phyloP scores from a whole-genome alignment of 2,797 vertebrate genomes.

The Bryconaethiops microstoma region DNA sequence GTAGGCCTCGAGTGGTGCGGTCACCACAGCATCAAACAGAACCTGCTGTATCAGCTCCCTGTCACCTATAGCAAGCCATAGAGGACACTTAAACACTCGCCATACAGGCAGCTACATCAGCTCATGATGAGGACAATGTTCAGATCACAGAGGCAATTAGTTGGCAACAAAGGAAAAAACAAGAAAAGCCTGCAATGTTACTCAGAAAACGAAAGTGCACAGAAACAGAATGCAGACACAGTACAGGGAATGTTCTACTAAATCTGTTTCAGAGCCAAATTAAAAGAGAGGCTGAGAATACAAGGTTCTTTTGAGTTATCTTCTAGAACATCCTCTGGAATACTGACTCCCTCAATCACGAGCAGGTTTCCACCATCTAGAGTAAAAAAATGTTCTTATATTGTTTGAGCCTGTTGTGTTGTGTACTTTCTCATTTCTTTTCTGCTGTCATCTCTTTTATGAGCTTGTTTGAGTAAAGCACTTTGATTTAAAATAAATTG shows the following conservation, averaged over 20 bases:
- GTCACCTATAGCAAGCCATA: slow-evolving; percentile 78
- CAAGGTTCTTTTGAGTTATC: too few species aligned
- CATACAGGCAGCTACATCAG: not conserved
- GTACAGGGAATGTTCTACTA: not conserved
- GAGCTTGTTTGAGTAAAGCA: too few species aligned
- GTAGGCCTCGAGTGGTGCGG: slow-evolving; percentile 94
- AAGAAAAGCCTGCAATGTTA: not conserved
- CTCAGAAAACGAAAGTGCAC: not conserved
- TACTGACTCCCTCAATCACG: too few species aligned
- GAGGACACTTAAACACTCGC: slow-evolving; percentile 30
- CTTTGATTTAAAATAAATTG: too few species aligned
- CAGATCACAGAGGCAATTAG: slow-evolving; percentile 11
- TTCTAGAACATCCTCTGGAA: too few species aligned
- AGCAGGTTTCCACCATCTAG: too few species aligned
- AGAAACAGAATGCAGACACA: not conserved
- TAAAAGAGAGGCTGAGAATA: not conserved
- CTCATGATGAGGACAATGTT: slow-evolving; percentile 23
- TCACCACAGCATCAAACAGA: slow-evolving; percentile 92
- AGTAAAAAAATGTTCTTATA: too few species aligned
- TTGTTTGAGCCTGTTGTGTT: too few species aligned
- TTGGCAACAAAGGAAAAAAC: not conserved
- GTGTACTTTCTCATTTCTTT: too few species aligned
- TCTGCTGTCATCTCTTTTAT: too few species aligned
- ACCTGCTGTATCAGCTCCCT: slow-evolving; percentile 88
- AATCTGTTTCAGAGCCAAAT: not conserved